Evolutionary conservation across 2,797 vertebrate genomes (phyloP).

Genomic region (Microtus obscurus): DNA sequence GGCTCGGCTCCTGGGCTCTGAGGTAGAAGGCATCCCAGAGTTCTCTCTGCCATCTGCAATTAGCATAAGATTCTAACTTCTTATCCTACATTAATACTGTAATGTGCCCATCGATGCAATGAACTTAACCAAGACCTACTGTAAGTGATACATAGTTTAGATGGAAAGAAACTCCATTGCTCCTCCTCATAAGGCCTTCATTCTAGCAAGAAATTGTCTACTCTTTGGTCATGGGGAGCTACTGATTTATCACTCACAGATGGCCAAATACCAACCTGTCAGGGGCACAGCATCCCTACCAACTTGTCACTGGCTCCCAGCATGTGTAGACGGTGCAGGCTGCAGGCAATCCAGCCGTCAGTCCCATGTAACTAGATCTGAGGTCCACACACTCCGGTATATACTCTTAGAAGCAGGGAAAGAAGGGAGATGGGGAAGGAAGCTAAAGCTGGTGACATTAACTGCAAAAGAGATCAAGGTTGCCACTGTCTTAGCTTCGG

Average conservation of each 20-base stretch:
- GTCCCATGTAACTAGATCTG: not conserved
- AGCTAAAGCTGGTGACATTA: not conserved
- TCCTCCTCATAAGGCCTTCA: not conserved
- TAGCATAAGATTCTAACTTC: not conserved
- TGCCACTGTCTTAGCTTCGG: not conserved
- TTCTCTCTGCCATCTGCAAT: slow-evolving; percentile 35
- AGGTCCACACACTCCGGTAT: not conserved
- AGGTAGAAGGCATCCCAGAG: slow-evolving; percentile 16
- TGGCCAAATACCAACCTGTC: slow-evolving; percentile 56
- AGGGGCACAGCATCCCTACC: not conserved
- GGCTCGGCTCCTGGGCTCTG: slow-evolving; percentile 70
- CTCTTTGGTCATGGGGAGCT: not conserved
- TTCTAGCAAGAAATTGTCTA: not conserved
- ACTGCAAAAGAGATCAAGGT: not conserved
- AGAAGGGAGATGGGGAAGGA: not conserved
- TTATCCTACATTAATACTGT: not conserved
- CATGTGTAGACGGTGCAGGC: not conserved
- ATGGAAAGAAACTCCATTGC: not conserved
- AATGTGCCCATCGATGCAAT: not conserved
- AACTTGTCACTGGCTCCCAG: slow-evolving; percentile 1
- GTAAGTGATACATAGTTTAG: rapidly evolving
- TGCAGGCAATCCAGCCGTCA: slow-evolving; percentile 13
- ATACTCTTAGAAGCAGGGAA: not conserved
- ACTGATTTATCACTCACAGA: slow-evolving; percentile 74
- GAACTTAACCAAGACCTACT: not conserved